Evolutionary conservation across 2,113 vertebrate species (phyloP).

Genomic region (Silurus glanis): DNA sequence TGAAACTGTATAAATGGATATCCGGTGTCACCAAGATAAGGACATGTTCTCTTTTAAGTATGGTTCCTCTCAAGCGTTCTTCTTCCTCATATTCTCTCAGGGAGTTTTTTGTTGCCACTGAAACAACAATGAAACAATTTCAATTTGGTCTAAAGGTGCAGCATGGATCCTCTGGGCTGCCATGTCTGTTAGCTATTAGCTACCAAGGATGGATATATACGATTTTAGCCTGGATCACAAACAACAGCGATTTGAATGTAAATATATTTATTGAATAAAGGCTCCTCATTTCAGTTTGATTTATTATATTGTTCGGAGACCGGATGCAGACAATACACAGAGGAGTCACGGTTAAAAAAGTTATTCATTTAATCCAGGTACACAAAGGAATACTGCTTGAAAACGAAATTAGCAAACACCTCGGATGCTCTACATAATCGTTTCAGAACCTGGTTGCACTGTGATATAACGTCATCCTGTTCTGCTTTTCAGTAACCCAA

Average conservation of each 20-base stretch:
- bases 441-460: constrained; percentile 13
- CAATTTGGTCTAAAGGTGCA: constrained; percentile 62
- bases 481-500: background rate
- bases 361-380: background rate
- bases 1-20: too few species aligned
- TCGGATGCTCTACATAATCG: background rate
- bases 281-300: background rate
- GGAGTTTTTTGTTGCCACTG: too few species aligned
- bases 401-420: background rate
- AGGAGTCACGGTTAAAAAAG: background rate
- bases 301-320: background rate
- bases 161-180: constrained; percentile 50
- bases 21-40: too few species aligned
- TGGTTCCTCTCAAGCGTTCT: too few species aligned
- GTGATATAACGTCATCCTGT: constrained; percentile 29
- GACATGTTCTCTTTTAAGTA: too few species aligned
- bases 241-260: background rate
- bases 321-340: background rate
- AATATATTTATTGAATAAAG: background rate
- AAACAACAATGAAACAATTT: constrained; percentile 44
- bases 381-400: background rate
- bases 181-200: constrained; percentile 54
- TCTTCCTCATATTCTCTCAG: too few species aligned
- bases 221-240: constrained; percentile 47
- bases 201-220: constrained; percentile 53